These are phyloP conservation scores for Pangasius mekongensis DNA, from an alignment of 2,797 vertebrate genomes.

Conservation along the genomic window DNA sequence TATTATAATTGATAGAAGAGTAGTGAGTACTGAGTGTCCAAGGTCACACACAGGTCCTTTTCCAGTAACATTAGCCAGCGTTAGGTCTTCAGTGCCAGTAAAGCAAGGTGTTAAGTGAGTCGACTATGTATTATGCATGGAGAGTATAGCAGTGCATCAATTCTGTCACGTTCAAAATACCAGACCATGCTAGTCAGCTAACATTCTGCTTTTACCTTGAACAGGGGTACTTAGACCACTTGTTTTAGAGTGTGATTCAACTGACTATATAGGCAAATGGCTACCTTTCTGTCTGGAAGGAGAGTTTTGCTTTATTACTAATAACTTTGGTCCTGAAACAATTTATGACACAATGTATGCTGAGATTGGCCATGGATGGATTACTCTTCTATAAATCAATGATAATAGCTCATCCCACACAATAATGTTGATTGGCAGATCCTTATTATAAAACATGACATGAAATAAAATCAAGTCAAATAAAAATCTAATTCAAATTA, in stretches of 20 bases:
- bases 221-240: background rate
- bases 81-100: background rate
- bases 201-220: background rate
- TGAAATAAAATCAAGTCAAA: background rate
- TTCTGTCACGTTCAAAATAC: slow-evolving; percentile 24
- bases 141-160: background rate
- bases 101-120: background rate
- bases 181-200: background rate
- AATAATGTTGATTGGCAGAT: too few relatives aligned
- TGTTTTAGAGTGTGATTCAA: background rate
- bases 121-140: slow-evolving; percentile 1
- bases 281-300: background rate
- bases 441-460: background rate
- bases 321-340: background rate
- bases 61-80: background rate
- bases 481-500: background rate
- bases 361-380: background rate
- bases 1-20: background rate
- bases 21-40: background rate
- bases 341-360: background rate
- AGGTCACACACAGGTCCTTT: background rate
- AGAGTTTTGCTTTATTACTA: background rate
- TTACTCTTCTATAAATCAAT: background rate
- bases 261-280: background rate
- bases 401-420: background rate